A percentile compares a stretch with the other conserved stretches of the same genome.
These are phyloP conservation scores for Xestia xanthographa DNA, from an alignment of 2,888 invertebrate species.

Conservation along the genomic window DNA sequence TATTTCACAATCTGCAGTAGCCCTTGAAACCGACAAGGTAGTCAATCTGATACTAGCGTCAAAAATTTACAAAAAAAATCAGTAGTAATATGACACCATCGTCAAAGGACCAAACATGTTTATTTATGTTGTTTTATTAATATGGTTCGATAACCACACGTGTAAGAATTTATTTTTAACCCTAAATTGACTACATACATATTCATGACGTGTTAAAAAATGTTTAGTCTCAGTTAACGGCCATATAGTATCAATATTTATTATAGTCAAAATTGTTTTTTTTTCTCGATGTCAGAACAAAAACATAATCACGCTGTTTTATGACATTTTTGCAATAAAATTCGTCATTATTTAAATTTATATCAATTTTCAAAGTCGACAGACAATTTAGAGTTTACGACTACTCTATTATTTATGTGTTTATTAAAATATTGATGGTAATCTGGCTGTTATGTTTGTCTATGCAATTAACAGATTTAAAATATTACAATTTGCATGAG, in stretches of 20 bases:
- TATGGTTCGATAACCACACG: neutral
- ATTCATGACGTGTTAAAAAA: constrained; percentile 18
- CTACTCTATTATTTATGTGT: constrained; percentile 29
- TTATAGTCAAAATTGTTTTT: constrained; percentile 17
- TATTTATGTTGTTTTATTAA: constrained; percentile 19
- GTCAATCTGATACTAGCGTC: neutral
- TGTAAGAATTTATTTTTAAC: constrained; percentile 3
- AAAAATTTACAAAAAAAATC: neutral
- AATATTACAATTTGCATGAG: constrained; percentile 36
- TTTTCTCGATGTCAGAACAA: constrained; percentile 14
- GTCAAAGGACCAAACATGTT: neutral
- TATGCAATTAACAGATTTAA: constrained; percentile 46
- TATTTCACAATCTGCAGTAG: no score
- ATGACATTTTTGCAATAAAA: constrained; percentile 42
- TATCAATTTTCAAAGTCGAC: constrained; percentile 20
- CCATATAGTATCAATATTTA: constrained; percentile 19
- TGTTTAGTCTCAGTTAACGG: neutral
- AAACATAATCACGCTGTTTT: constrained; percentile 40
- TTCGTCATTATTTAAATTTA: constrained; percentile 35
- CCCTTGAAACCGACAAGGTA: neutral
- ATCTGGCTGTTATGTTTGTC: constrained; percentile 31
- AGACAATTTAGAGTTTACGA: constrained; percentile 25
- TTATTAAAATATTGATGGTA: constrained; percentile 32
- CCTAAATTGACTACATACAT: constrained; percentile 14
- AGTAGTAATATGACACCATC: constrained; percentile 11